A percentile compares a stretch with the other conserved stretches of the same genome.
These are phyloP conservation scores for Rallus crepitans DNA, from an alignment of 2,797 vertebrate species.

Conservation along the genomic window DNA sequence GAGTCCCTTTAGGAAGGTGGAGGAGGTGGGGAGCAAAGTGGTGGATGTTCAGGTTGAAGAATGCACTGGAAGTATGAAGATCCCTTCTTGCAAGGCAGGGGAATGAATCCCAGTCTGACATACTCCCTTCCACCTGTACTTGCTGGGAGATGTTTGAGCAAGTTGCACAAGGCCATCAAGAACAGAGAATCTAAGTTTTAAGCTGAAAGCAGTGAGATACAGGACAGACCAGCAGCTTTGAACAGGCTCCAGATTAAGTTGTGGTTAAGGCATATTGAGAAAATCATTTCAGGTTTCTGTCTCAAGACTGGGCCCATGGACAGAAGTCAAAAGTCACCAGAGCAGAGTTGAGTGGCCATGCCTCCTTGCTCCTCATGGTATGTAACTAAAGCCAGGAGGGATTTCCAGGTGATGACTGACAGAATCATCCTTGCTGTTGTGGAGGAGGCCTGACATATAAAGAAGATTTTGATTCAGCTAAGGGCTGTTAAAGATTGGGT, in stretches of 20 bases:
- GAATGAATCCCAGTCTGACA: not conserved
- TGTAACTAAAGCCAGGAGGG: not conserved
- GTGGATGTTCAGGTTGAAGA: not conserved
- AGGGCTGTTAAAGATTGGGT: not conserved
- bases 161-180: not conserved
- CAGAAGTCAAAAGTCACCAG: not conserved
- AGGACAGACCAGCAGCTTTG: not conserved
- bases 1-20: not conserved
- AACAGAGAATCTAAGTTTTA: not conserved
- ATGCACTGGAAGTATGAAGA: not conserved
- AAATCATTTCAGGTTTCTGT: not conserved
- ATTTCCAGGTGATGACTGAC: not conserved
- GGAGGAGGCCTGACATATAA: not conserved
- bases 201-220: not conserved
- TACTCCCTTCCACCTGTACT: not conserved
- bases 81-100: not conserved
- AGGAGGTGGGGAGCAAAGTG: not conserved
- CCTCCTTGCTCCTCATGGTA: not conserved
- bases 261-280: not conserved
- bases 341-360: fast-evolving
- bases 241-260: not conserved
- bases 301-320: not conserved
- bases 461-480: not conserved
- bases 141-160: not conserved
- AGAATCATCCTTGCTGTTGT: not conserved